Evolutionary conservation across 2,797 vertebrate genomes (phyloP), one percentile per base, ranked within the genome.

Genomic region (Helicolenus hilgendorfi): DNA sequence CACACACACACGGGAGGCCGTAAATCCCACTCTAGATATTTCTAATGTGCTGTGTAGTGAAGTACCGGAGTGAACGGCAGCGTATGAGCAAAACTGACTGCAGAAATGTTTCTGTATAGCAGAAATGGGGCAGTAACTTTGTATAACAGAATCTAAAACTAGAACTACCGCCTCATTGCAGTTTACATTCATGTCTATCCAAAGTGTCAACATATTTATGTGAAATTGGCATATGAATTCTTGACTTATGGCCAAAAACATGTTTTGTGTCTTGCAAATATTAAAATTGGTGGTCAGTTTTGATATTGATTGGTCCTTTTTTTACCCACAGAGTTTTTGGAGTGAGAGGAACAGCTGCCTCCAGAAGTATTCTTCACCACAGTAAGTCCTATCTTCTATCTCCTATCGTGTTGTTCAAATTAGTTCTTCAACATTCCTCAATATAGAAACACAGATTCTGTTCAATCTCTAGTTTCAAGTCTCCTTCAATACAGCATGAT

Each of bases 1-100:
- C 80, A 26, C 60, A 33, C 76, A 49, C 72, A 74, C 79, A 20
- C 3, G 59, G 68, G 79, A 84, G 85, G 83, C 26, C 64, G 76
- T 91, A 88, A 89, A 91, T 94, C 80, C 69, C 76, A 64, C 77
- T 81, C 60, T 58, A 59, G 81, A 80, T 87, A 55, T 75, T 82
- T 75, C 65, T 76, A 67, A 89, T 74, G 72, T 38, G 83, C 73
- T 71, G 83, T 60, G 67, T 27, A 27, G 73, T 53, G 38, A 36
- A 77, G 53, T n/a, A 35, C 45, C 27, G 2, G 14, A 72, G 18
- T 20, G 4, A 70, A 67, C 65, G 41, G 78, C 29, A 24, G 41
- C 1, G 4, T 55, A 13, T 27, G 31, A 73, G 27, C 8, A 68
- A 36, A 82, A 65, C 22, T 64, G 38, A 68, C 38, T 62, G 14